phyloP scores from a whole-genome alignment of 2,888 invertebrate species.

The Teleiodes luculella region DNA sequence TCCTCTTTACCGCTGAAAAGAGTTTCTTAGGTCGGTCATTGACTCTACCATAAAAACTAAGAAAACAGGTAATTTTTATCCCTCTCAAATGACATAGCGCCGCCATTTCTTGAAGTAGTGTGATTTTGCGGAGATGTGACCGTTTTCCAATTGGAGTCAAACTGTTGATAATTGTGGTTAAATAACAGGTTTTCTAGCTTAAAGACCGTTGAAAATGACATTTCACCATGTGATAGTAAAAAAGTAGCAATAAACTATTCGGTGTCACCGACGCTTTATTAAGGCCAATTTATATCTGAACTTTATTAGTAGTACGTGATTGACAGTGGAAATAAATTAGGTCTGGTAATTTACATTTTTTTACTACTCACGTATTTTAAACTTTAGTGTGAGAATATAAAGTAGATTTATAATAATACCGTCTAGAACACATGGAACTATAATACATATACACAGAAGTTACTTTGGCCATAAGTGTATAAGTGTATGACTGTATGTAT shows the following conservation, averaged over 20 bases:
- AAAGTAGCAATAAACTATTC: neutral
- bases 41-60: too few relatives aligned
- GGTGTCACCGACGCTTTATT: neutral
- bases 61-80: neutral
- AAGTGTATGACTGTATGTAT: too few relatives aligned
- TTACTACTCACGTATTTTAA: neutral
- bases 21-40: too few relatives aligned
- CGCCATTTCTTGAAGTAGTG: neutral
- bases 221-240: neutral
- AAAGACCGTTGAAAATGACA: neutral
- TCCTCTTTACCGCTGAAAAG: too few relatives aligned
- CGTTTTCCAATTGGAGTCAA: neutral
- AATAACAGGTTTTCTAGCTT: neutral
- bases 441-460: too few relatives aligned
- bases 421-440: too few relatives aligned
- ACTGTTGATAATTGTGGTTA: neutral
- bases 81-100: neutral
- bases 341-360: neutral
- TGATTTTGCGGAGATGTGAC: neutral
- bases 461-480: too few relatives aligned
- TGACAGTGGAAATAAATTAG: neutral
- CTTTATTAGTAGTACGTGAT: neutral
- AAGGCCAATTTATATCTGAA: neutral
- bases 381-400: too few relatives aligned
- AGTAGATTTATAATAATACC: too few relatives aligned